Base-by-base conservation (phyloP, 2,797 vertebrate genomes). In the Dendrocincla fuliginosa region DNA sequence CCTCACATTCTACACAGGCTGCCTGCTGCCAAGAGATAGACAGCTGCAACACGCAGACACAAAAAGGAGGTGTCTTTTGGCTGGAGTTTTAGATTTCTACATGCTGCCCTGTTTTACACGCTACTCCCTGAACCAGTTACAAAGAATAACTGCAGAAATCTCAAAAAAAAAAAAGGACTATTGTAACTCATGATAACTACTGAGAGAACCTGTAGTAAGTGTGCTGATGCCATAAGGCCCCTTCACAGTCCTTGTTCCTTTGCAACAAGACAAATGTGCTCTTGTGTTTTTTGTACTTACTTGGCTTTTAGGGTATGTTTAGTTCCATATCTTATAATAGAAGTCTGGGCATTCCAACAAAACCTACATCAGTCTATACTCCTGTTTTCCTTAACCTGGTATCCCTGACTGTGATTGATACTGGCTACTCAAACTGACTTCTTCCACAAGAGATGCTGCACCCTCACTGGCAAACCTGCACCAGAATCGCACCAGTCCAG, bases 11-110 rank as follows among this genome's bases (percentile, higher is more conserved):
- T 96, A 60, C 77, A 74, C 77, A 80, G 53, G 42, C 85, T 92
- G 95, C 74, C 87, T 94, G 93, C 83, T 95, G 94, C 91, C 93
- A 94, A 95, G 67, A 96, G 91, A 96, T 94, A 96, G 95, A 91
- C 94, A 96, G 94, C 93, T 95, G 94, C 88, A 95, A 90, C 78
- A 94, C 28, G 5, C 7, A 94, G 85, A 95, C 94, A 93, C 87
- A 94, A 91, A 94, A 93, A 96, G 78, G 85, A 94, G 86, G 91
- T 90, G 85, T 71, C 69, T 91, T 49, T 69, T 60, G 69, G 76
- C 90, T 87, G 46, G 19, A 94, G 83, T 86, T 91, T 84, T 84
- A 91, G 67, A 79, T 88, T 95, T 93, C 90, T 91, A 42, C 57
- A 86, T 16, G 74, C 56, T 91, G 37, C 78, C 80, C 67, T 69